phyloP scores from a whole-genome alignment of 2,888 invertebrate species.

The Erynnis tages region DNA sequence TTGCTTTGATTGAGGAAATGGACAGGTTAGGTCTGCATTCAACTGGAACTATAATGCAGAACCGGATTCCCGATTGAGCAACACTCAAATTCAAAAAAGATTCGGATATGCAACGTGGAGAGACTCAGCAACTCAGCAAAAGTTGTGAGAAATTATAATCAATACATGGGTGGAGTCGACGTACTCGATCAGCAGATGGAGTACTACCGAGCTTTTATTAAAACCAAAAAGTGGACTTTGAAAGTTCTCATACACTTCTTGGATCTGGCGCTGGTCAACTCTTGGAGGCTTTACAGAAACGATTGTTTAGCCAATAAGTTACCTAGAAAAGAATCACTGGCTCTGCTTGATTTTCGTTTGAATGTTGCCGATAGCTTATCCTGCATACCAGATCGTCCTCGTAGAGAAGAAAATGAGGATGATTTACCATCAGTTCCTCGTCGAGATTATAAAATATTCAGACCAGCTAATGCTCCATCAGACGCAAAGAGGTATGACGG shows the following conservation, averaged over 20 bases:
- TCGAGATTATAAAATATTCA: slow-evolving; percentile 18
- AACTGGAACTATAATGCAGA: slow-evolving; percentile 36
- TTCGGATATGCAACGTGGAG: slow-evolving; percentile 30
- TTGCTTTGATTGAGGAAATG: slow-evolving; percentile 36
- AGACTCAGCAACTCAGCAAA: slow-evolving; percentile 30
- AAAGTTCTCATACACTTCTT: slow-evolving; percentile 40
- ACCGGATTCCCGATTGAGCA: slow-evolving; percentile 32
- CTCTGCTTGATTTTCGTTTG: slow-evolving; percentile 30
- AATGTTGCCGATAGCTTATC: slow-evolving; percentile 28
- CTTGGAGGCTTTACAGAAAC: slow-evolving; percentile 38
- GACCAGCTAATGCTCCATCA: slow-evolving; percentile 32
- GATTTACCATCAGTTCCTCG: slow-evolving; percentile 11
- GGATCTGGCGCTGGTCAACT: slow-evolving; percentile 38
- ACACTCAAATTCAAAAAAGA: slow-evolving; percentile 33
- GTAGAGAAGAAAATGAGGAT: slow-evolving; percentile 6
- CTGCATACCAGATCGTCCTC: slow-evolving; percentile 13
- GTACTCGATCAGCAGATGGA: slow-evolving; percentile 32
- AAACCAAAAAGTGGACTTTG: slow-evolving; percentile 43
- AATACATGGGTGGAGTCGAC: slow-evolving; percentile 27
- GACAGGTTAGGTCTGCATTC: slow-evolving; percentile 29
- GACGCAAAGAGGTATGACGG: slow-evolving; percentile 38
- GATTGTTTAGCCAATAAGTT: slow-evolving; percentile 22
- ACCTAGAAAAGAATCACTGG: slow-evolving; percentile 20
- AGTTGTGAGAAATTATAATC: slow-evolving; percentile 18
- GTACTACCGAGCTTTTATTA: slow-evolving; percentile 40